A percentile compares a stretch with the other conserved stretches of the same genome.
Evolutionary conservation across 2,113 vertebrate species (phyloP).

Genomic region (Poeciliopsis turrubarensis): DNA sequence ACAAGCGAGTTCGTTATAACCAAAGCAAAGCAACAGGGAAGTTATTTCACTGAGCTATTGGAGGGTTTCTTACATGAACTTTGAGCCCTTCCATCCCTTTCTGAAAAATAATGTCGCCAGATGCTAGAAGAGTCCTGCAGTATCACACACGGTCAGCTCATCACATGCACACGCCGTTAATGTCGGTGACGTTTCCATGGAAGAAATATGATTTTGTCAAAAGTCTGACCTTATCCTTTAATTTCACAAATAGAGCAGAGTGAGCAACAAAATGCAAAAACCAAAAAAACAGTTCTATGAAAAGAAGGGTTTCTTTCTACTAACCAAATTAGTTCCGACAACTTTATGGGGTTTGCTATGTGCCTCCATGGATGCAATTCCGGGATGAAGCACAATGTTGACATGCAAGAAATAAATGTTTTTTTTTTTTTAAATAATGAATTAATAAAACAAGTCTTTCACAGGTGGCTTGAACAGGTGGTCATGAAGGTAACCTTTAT

Average conservation of each 20-base stretch:
- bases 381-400: conserved; percentile 25
- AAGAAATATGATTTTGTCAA: conserved; percentile 69
- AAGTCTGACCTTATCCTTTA: conserved; percentile 45
- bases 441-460: conserved; percentile 74
- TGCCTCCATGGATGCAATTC: conserved; percentile 30
- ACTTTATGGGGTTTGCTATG: conserved; percentile 30
- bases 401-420: conserved; percentile 63
- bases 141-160: conserved; percentile 57
- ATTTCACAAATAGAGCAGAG: conserved; percentile 43
- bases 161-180: conserved; percentile 71
- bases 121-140: conserved; percentile 38
- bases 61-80: conserved; percentile 40
- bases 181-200: conserved; percentile 59
- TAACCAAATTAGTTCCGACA: conserved; percentile 53
- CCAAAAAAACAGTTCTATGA: conserved; percentile 32
- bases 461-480: conserved; percentile 61
- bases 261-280: conserved; percentile 53
- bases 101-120: conserved; percentile 22
- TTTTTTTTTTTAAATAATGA: conserved; percentile 39
- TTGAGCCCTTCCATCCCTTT: conserved; percentile 1
- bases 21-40: conserved; percentile 57
- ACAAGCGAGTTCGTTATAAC: conserved; percentile 61
- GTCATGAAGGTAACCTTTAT: conserved; percentile 59
- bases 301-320: conserved; percentile 30
- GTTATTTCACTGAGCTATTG: conserved; percentile 53